phyloP scores from a whole-genome alignment of 2,888 invertebrate genomes.

The Lysandra coridon region DNA sequence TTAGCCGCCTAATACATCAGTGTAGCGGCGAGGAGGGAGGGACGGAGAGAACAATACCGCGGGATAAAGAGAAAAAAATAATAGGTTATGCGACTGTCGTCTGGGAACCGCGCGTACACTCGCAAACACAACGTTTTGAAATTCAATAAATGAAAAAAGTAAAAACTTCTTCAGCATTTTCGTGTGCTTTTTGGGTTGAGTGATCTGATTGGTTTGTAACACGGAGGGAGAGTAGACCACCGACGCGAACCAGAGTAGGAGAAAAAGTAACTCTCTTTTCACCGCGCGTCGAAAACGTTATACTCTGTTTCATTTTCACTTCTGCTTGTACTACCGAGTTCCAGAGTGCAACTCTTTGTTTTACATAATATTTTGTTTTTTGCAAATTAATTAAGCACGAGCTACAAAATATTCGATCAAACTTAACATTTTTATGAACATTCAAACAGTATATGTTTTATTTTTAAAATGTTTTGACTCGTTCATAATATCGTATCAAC shows the following conservation, averaged over 20 bases:
- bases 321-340: too few relatives aligned
- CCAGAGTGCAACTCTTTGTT: too few relatives aligned
- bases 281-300: neutral
- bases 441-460: too few relatives aligned
- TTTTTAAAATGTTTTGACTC: too few relatives aligned
- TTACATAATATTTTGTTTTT: too few relatives aligned
- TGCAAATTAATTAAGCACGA: too few relatives aligned
- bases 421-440: too few relatives aligned
- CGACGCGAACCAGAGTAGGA: neutral
- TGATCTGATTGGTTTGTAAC: neutral
- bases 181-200: neutral
- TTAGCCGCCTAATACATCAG: slow-evolving; percentile 30
- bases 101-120: slow-evolving; percentile 29
- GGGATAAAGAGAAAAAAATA: slow-evolving; percentile 30
- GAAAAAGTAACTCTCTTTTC: neutral
- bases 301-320: neutral
- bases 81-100: slow-evolving; percentile 33
- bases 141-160: neutral
- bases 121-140: neutral
- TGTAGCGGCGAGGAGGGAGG: neutral
- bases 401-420: too few relatives aligned
- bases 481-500: too few relatives aligned
- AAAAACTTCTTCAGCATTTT: neutral
- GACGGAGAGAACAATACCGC: slow-evolving; percentile 25
- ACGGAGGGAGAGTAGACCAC: neutral